phyloP scores from a whole-genome alignment of 1,140 invertebrate species.

The Saccostrea cuccullata region DNA sequence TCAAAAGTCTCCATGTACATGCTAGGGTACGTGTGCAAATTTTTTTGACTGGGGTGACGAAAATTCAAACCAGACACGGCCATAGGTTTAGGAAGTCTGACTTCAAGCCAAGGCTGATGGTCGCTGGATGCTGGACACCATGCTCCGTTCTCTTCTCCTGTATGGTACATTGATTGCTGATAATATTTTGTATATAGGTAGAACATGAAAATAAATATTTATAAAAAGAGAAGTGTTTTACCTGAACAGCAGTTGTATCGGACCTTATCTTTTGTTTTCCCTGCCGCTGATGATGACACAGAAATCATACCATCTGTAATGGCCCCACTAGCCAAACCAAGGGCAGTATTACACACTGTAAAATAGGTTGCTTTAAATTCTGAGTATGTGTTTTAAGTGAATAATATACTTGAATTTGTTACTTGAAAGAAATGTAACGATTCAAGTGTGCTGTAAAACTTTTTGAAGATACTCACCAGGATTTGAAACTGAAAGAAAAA shows the following conservation, averaged over 20 bases:
- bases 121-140: constrained; percentile 56
- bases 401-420: too few species aligned
- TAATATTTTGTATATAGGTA: too few species aligned
- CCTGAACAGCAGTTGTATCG: constrained; percentile 53
- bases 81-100: constrained; percentile 41
- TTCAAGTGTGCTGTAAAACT: too few species aligned
- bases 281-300: constrained; percentile 34
- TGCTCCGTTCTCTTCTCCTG: constrained; percentile 49
- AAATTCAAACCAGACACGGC: constrained; percentile 45
- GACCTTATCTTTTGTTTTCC: constrained; percentile 52
- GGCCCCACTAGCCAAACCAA: constrained; percentile 36
- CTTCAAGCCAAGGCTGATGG: constrained; percentile 49
- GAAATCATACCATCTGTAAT: constrained; percentile 41
- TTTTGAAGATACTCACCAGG: not conserved
- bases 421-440: too few species aligned
- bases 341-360: constrained; percentile 38
- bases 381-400: too few species aligned
- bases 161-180: not conserved
- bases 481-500: constrained; percentile 16
- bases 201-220: too few species aligned
- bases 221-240: not conserved
- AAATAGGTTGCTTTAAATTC: not conserved
- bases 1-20: constrained; percentile 55
- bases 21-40: not conserved
- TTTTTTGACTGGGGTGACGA: constrained; percentile 30